phyloP scores from a whole-genome alignment of 2,888 invertebrate genomes.

The Oxycera nigricornis region DNA sequence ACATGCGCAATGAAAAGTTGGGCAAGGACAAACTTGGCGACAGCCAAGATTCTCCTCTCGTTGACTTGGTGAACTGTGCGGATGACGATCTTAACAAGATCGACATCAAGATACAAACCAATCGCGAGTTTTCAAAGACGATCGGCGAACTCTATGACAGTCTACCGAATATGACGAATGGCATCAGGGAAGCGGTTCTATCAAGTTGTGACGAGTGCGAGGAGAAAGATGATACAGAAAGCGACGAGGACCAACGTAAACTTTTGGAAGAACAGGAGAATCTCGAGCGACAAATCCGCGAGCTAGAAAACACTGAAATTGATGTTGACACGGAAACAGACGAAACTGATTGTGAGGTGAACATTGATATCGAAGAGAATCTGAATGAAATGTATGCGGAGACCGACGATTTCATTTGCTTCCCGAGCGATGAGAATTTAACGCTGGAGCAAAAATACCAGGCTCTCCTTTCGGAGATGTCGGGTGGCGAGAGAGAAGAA shows the following conservation, averaged over 20 bases:
- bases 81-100: conserved; percentile 55
- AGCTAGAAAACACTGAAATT: conserved; percentile 74
- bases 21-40: conserved; percentile 50
- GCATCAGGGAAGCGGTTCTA: conserved; percentile 49
- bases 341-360: conserved; percentile 67
- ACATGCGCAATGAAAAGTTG: conserved; percentile 60
- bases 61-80: conserved; percentile 34
- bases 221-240: conserved; percentile 63
- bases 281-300: conserved; percentile 77
- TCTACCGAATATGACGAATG: conserved; percentile 49
- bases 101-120: conserved; percentile 62
- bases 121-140: conserved; percentile 61
- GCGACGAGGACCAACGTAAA: conserved; percentile 77
- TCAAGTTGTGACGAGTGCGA: conserved; percentile 66
- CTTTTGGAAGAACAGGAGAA: conserved; percentile 79
- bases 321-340: conserved; percentile 84
- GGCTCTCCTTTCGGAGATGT: conserved; percentile 75
- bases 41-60: not conserved
- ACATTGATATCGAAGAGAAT: conserved; percentile 56
- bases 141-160: conserved; percentile 61
- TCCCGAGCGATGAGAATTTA: conserved; percentile 61
- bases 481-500: conserved; percentile 86
- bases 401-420: conserved; percentile 52
- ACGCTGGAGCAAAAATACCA: conserved; percentile 74
- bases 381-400: conserved; percentile 42